Percentiles rank a stretch among this genome's conserved stretches.
Evolutionary conservation across 2,888 invertebrate species (phyloP).

Genomic region (Harpagoxenus sublaevis): DNA sequence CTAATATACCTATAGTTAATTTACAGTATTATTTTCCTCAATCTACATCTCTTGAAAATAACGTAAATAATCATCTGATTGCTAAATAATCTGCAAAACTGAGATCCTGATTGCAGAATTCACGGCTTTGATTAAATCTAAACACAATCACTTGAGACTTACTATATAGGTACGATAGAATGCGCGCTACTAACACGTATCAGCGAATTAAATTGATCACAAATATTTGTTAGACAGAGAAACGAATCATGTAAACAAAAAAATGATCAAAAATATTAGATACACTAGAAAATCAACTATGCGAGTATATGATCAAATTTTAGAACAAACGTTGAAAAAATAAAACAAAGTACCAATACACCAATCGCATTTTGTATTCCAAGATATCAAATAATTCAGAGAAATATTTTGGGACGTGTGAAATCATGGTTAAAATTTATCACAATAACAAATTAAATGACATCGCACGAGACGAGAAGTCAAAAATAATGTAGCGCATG

Average conservation of each 20-base stretch:
- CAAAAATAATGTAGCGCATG: background rate
- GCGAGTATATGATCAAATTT: background rate
- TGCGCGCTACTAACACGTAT: background rate
- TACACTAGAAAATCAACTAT: constrained; percentile 15
- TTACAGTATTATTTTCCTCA: background rate
- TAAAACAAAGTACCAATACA: background rate
- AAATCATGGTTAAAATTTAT: constrained; percentile 3
- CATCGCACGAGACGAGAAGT: background rate
- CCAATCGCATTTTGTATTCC: background rate
- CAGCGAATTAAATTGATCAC: constrained; percentile 24
- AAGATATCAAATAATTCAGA: background rate
- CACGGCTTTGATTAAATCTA: constrained; percentile 36
- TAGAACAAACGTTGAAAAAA: background rate
- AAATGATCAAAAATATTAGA: constrained; percentile 9
- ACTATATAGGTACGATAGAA: background rate
- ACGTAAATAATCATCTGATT: background rate
- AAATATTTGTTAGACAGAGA: constrained; percentile 29
- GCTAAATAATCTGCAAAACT: background rate
- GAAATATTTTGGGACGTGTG: background rate
- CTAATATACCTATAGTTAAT: background rate
- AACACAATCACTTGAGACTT: constrained; percentile 21
- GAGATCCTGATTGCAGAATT: background rate
- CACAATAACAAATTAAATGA: background rate
- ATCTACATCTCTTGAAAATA: background rate
- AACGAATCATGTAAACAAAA: constrained; percentile 6